A percentile compares a stretch with the other conserved stretches of the same genome.
These are phyloP conservation scores for Tragelaphus scriptus DNA, from an alignment of 2,113 vertebrate genomes.

Conservation along the genomic window DNA sequence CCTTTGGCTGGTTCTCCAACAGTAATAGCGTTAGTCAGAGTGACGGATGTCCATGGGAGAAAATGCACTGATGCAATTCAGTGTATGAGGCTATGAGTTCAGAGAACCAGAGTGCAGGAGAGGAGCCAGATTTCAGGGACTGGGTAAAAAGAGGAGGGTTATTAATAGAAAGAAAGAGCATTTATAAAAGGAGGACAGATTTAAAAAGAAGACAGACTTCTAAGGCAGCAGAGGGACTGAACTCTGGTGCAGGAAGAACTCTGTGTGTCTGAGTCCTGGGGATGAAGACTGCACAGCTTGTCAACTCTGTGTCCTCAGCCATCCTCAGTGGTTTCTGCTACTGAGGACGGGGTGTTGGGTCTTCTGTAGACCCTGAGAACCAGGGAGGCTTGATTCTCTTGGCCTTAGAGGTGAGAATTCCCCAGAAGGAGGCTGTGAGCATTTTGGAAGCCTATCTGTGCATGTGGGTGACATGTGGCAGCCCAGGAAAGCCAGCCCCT, in stretches of 20 bases:
- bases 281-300: not conserved
- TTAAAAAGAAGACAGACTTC: not conserved
- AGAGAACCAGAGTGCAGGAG: not conserved
- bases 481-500: not conserved
- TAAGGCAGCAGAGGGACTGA: not conserved
- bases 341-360: not conserved
- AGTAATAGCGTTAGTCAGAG: not conserved
- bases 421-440: not conserved
- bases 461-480: not conserved
- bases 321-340: not conserved
- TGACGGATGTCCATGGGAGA: not conserved
- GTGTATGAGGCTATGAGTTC: not conserved
- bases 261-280: rapidly evolving
- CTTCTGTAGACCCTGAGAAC: not conserved
- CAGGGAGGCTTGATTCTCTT: not conserved
- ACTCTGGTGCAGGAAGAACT: not conserved
- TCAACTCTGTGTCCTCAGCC: not conserved
- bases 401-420: not conserved
- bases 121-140: not conserved
- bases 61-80: not conserved
- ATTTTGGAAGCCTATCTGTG: not conserved
- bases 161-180: not conserved
- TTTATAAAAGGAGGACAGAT: not conserved
- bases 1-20: not conserved
- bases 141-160: not conserved